Base-by-base conservation (phyloP, 1,140 invertebrate species). In the Bombus turneri region DNA sequence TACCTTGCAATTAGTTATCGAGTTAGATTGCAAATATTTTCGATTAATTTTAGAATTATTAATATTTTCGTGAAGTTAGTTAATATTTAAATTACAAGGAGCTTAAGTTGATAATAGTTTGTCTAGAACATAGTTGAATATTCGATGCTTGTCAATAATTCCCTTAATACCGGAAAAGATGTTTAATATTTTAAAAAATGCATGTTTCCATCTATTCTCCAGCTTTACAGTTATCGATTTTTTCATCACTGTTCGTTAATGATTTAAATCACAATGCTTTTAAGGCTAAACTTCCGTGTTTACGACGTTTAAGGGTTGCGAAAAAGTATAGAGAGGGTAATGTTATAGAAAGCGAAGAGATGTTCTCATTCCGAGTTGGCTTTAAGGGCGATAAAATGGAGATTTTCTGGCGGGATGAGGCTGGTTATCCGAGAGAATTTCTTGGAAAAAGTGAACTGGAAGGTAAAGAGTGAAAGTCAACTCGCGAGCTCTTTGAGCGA, bases 341-440 rank as follows among this genome's bases (percentile, higher is more conserved):
- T 28, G 25, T n/a, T 69, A 47, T n/a, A 69, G 68, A 39, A 81
- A 72, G 47, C 66, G 43, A 41, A 39, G 41, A 12, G 41, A 47
- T 28, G 34, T 43, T 37, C 43, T 59, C 79, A 25, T 71, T 80
- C 15, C 47, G 43, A 5, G 31, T 37, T 72, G n/a, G 53, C 31
- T 81, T 72, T 72, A 72, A 81, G 31, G 28, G 5, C 37, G 79
- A 81, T 81, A 72, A 81, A 81, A 72, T 37, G 43, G 5, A 37
- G 68, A 72, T 72, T 81, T 81, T 41, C 43, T 53, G 43, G 31
- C 28, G 37, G 10, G 25, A 47, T 28, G 41, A 57, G 43, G 25
- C 34, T 43, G 43, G 41, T 37, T 41, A 34, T 2, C 25, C 22
- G 18, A 34, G 31, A 47, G 79, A 25, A 72, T 72, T 53, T 31